Evolutionary conservation across 2,113 vertebrate genomes (phyloP).

Genomic region (Anoplopoma fimbria): DNA sequence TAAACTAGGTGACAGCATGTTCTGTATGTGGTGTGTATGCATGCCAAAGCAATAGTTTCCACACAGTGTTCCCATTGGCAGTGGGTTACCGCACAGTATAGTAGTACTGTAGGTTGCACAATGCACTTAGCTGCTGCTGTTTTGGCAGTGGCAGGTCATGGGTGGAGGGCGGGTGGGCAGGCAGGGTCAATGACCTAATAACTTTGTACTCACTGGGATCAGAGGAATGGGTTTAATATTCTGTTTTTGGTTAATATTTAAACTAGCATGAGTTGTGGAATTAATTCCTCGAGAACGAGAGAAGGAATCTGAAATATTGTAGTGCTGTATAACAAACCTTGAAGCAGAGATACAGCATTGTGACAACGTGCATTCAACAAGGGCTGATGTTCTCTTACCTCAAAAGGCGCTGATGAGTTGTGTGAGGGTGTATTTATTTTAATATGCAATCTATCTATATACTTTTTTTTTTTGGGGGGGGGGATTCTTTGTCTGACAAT

Average conservation of each 20-base stretch:
- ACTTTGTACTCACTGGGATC: conserved; percentile 12
- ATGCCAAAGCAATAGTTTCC: conserved; percentile 52
- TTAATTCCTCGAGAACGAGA: neutral
- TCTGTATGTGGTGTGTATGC: conserved; percentile 13
- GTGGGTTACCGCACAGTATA: conserved; percentile 9
- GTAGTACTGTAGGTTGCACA: conserved; percentile 44
- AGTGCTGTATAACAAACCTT: neutral
- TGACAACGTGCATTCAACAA: conserved; percentile 4
- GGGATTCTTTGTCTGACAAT: conserved; percentile 54
- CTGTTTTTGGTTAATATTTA: neutral
- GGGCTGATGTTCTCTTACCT: conserved; percentile 51
- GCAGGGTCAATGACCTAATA: conserved; percentile 5
- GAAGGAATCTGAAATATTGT: neutral
- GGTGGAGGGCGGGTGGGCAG: neutral
- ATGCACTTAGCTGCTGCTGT: conserved; percentile 60
- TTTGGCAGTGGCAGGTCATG: conserved; percentile 38
- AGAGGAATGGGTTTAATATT: neutral
- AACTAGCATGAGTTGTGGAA: conserved; percentile 21
- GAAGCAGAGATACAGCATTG: neutral
- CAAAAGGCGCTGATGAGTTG: conserved; percentile 20
- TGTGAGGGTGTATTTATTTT: conserved; percentile 46
- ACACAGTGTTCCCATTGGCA: conserved; percentile 16
- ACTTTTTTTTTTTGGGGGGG: conserved; percentile 28
- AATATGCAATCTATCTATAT: conserved; percentile 70
- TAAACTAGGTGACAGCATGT: conserved; percentile 2